Base-by-base conservation (phyloP, 2,888 invertebrate species). In the Malachius bipustulatus region DNA sequence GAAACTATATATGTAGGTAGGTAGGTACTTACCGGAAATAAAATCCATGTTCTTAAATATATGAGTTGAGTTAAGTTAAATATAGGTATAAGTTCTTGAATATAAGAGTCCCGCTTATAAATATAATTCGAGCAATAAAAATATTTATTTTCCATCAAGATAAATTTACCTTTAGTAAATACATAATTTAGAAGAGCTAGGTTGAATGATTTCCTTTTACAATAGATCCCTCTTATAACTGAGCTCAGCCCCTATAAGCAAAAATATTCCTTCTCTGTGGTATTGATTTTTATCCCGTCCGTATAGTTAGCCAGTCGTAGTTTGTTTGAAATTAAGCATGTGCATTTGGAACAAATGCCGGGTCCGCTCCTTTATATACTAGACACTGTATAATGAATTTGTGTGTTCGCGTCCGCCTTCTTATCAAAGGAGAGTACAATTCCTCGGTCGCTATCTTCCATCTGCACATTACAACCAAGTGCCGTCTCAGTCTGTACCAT, bases 381-480 rank as follows among this genome's bases (percentile, higher is more conserved):
- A 60, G 60, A 60, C 59, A 60, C 60, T 59, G 59, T 59, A 59
- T 59, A 61, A 61, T 61, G 61, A 61, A 60, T 61, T 61, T 60
- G 58, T 60, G 57, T 19, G 24, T 19, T 6, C 6, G 24, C 6
- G 24, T 49, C 6, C 24, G n/a, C 24, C 24, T 6, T n/a, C 24
- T 19, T 19, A 19, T 19, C 24, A 19, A 19, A 19, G 24, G n/a
- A 19, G n/a, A 19, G 24, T 19, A n/a, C 24, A 19, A 19, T 19
- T 19, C 24, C 24, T 19, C 6, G 24, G 6, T n/a, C n/a, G 24
- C 24, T 19, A 19, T 19, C 24, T n/a, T n/a, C n/a, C n/a, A n/a
- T n/a, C n/a, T n/a, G n/a, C n/a, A n/a, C n/a, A n/a, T n/a, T n/a
- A n/a, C n/a, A n/a, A n/a, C n/a, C n/a, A n/a, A n/a, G 24, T 8